phyloP scores from a whole-genome alignment of 2,797 vertebrate genomes.

The Dryobates pubescens region DNA sequence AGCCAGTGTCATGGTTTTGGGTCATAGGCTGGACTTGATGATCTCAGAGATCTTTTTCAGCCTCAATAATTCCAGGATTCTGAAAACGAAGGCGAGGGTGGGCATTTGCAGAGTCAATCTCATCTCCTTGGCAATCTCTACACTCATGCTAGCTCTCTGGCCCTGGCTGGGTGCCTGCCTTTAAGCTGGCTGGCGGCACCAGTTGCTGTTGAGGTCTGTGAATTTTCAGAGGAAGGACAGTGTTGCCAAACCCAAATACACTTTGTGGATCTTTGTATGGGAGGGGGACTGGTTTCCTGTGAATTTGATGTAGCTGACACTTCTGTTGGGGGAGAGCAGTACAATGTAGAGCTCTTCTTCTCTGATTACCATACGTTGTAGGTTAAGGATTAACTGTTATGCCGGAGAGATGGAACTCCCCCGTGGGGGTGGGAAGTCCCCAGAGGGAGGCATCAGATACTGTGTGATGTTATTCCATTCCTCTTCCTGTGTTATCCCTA shows the following conservation, averaged over 20 bases:
- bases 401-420: no score
- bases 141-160: fast-evolving
- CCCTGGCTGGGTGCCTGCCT: fast-evolving
- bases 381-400: no score
- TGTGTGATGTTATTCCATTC: no score
- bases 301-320: fast-evolving
- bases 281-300: neutral
- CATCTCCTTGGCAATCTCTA: neutral
- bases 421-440: no score
- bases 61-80: no score
- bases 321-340: neutral
- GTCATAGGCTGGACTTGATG: no score
- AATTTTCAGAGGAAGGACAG: neutral
- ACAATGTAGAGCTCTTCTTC: neutral
- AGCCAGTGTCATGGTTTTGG: no score
- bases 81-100: neutral
- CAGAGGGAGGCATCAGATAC: no score
- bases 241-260: neutral
- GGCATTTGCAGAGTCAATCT: neutral
- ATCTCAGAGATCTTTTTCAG: no score
- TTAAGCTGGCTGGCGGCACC: neutral
- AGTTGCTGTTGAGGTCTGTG: neutral
- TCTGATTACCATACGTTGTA: neutral
- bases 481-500: no score
- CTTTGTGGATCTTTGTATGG: neutral